Evolutionary conservation across 2,113 vertebrate species (phyloP).

Genomic region (Cercopithecus mona): DNA sequence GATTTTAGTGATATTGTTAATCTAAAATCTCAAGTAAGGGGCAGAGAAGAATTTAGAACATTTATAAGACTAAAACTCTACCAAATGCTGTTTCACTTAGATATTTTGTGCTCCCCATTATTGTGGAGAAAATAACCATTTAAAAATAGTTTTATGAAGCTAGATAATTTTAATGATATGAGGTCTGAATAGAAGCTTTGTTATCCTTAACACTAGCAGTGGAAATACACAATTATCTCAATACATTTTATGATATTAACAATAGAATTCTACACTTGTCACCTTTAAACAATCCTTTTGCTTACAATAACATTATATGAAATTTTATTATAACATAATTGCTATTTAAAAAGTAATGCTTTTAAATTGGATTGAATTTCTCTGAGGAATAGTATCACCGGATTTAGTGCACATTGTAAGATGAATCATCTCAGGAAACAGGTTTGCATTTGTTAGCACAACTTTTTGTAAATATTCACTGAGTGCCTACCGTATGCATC

Average conservation of each 20-base stretch:
- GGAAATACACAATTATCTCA: slow-evolving; percentile 11
- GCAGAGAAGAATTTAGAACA: neutral
- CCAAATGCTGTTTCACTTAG: neutral
- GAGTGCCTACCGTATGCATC: neutral
- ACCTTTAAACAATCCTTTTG: neutral
- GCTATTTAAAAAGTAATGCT: neutral
- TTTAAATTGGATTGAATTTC: slow-evolving; percentile 30
- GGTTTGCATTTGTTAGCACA: neutral
- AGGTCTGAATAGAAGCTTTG: neutral
- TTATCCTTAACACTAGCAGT: neutral
- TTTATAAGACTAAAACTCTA: neutral
- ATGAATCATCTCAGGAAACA: neutral
- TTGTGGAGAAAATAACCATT: slow-evolving; percentile 1
- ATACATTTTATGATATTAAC: neutral
- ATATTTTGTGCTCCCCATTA: neutral
- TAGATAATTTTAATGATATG: neutral
- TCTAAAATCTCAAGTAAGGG: neutral
- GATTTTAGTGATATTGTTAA: slow-evolving; percentile 1
- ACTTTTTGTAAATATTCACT: slow-evolving; percentile 30
- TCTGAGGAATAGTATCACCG: neutral
- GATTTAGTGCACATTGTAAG: neutral
- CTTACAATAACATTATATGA: neutral
- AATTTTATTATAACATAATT: neutral
- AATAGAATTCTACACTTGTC: neutral
- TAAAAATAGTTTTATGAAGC: slow-evolving; percentile 20